Conservation (phyloP, 2,113 vertebrate species). For the Cyrtonyx montezumae region DNA sequence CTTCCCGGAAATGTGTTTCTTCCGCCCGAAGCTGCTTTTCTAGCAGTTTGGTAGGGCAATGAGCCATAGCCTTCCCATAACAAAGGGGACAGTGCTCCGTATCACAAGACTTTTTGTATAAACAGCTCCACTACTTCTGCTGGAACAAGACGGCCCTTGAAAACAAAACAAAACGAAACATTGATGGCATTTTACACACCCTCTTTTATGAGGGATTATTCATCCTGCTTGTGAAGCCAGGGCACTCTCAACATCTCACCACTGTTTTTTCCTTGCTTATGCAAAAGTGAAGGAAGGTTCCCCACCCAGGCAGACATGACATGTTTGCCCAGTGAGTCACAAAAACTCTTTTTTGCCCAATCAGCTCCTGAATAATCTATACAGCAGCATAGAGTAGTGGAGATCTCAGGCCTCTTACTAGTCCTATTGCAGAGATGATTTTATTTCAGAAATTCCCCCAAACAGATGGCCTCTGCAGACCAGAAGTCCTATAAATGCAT, state of each 20-base stretch:
- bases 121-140: neutral
- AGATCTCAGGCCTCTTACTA: neutral
- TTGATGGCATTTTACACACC: neutral
- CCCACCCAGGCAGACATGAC: neutral
- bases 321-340: neutral
- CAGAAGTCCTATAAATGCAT: conserved; percentile 50
- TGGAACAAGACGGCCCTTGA: neutral
- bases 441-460: conserved; percentile 44
- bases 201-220: neutral
- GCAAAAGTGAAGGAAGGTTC: neutral
- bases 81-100: neutral
- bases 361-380: neutral
- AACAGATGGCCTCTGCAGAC: conserved; percentile 59
- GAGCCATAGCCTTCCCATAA: neutral
- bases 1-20: neutral
- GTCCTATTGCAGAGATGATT: conserved; percentile 20
- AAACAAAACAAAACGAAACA: neutral
- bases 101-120: no score
- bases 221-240: neutral
- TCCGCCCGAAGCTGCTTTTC: neutral
- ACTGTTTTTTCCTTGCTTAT: neutral
- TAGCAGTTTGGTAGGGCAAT: neutral
- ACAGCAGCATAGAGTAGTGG: neutral
- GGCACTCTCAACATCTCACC: neutral
- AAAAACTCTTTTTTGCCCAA: neutral